These are phyloP conservation scores for Nerophis ophidion DNA, from an alignment of 2,113 vertebrate genomes.

Conservation along the genomic window DNA sequence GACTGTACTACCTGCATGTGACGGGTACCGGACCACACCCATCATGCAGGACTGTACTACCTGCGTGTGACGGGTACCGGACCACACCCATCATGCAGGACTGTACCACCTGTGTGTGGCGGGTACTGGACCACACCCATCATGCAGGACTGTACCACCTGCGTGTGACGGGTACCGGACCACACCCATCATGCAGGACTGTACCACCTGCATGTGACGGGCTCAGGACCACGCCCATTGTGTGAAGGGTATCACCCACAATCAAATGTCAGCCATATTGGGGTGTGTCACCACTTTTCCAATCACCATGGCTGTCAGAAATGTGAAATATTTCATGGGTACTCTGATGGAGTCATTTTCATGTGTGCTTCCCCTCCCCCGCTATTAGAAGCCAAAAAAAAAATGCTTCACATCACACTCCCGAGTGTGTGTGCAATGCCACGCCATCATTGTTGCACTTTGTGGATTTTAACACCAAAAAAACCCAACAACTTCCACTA, in stretches of 20 bases:
- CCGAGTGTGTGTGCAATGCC: conserved; percentile 27
- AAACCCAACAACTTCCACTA: no score
- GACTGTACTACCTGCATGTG: no score
- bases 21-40: no score
- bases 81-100: no score
- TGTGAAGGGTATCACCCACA: conserved; percentile 33
- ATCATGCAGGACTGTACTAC: no score
- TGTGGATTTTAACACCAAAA: conserved; percentile 25
- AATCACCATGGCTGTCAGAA: conserved; percentile 7
- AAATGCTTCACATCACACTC: conserved; percentile 18
- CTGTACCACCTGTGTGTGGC: no score
- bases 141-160: no score
- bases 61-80: no score
- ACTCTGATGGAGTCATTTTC: conserved; percentile 42
- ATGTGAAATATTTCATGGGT: conserved; percentile 53
- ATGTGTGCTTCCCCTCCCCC: conserved; percentile 11
- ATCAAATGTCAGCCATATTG: conserved; percentile 27
- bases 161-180: not conserved
- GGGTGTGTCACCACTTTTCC: conserved; percentile 10
- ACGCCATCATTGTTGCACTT: conserved; percentile 58
- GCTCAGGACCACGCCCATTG: not conserved
- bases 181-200: no score
- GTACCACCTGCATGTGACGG: no score
- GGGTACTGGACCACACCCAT: no score
- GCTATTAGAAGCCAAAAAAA: conserved; percentile 32